Percentiles rank a stretch among this genome's conserved stretches.
Evolutionary conservation across 2,113 vertebrate genomes (phyloP).

Genomic region (Numida meleagris): DNA sequence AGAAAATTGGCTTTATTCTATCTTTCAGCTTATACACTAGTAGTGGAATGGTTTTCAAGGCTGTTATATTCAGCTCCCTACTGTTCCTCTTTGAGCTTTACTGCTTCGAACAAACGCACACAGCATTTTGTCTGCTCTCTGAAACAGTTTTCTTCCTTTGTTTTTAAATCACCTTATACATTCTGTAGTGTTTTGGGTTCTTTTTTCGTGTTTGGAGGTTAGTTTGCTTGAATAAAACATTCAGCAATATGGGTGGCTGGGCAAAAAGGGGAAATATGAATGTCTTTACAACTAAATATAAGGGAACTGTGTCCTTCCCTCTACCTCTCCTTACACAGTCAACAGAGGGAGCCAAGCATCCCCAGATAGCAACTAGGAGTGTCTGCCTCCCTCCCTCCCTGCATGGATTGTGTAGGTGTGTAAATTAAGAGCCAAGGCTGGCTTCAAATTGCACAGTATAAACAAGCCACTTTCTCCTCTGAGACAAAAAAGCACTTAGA

Average conservation of each 20-base stretch:
- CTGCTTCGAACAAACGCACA: neutral
- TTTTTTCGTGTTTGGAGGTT: neutral
- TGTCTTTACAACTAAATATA: neutral
- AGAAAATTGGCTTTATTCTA: neutral
- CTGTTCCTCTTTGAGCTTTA: neutral
- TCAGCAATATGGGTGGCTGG: neutral
- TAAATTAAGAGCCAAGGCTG: neutral
- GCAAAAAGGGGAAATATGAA: neutral
- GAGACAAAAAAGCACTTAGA: neutral
- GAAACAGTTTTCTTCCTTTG: neutral
- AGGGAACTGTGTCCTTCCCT: neutral
- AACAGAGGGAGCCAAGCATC: neutral
- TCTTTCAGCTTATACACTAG: neutral
- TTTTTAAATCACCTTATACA: neutral
- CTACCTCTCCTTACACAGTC: neutral
- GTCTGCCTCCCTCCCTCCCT: neutral
- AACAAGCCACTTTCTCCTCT: neutral
- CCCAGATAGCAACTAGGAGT: neutral
- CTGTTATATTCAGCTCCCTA: neutral
- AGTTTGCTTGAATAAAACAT: neutral
- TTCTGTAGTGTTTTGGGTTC: neutral
- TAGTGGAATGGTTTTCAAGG: neutral
- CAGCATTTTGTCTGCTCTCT: neutral
- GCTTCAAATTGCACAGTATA: neutral
- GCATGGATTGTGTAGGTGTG: neutral